Base-by-base conservation (phyloP, 1,140 invertebrate genomes). In the Micrasema minimum region DNA sequence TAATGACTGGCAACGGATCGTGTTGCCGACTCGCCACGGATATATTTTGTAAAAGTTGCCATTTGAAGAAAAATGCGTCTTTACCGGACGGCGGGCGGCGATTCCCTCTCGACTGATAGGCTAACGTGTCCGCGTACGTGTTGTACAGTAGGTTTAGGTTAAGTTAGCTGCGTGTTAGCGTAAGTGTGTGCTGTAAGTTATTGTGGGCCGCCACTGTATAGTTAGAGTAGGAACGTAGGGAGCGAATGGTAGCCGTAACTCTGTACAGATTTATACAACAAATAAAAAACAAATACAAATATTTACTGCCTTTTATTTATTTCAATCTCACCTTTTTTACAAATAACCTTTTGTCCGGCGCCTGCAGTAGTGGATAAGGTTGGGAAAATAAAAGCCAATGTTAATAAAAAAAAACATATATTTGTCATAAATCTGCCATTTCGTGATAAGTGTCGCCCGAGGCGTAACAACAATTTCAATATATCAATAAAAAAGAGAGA, bases 51-150 rank as follows among this genome's bases (percentile, higher is more conserved):
- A 55, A 31, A n/a, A 26, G 51, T 55, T 37, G 51, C 51, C 51
- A 55, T 55, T 20, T 26, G 12, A 12, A 55, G 35, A 67, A 67
- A 67, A 67, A 55, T 67, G 65, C 65, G 48, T 55, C 22, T 67
- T 67, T 67, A 57, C 65, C 43, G n/a, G 11, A 53, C 50, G 65
- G 50, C 65, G 37, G 66, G 18, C 12, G 11, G 14, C 16, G 23
- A 55, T 66, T 68, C 71, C 66, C 57, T 66, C 71, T 67, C 66
- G 71, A 73, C 71, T 73, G 71, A 73, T 73, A 69, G 61, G 50
- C 43, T 68, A 67, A 68, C 20, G 46, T 16, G 18, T 23, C 20
- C 18, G 20, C 6, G 18, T 14, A 20, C 18, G n/a, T 14, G 45
- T 48, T 45, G 18, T 45, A 45, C 43, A 45, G 16, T 48, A 48